phyloP scores from a whole-genome alignment of 2,113 vertebrate genomes.

The Typhlomys cinereus region DNA sequence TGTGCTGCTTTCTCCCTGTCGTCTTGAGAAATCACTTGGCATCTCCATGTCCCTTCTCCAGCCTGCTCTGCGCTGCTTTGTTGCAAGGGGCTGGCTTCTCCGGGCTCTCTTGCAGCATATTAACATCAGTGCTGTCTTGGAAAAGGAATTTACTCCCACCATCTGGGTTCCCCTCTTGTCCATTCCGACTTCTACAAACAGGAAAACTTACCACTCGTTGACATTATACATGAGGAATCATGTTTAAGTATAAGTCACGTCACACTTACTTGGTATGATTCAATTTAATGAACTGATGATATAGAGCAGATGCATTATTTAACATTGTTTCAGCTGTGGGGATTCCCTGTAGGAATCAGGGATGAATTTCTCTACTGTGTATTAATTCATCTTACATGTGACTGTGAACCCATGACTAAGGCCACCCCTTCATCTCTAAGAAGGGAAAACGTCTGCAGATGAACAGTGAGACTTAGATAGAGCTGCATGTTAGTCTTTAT shows the following conservation, averaged over 20 bases:
- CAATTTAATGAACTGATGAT: slow-evolving; percentile 50
- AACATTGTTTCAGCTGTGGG: slow-evolving; percentile 72
- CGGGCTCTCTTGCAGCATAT: neutral
- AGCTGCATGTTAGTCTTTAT: slow-evolving; percentile 81
- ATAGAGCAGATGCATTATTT: slow-evolving; percentile 62
- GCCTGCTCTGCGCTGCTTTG: neutral
- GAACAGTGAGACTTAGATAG: slow-evolving; percentile 78
- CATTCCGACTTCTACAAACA: slow-evolving; percentile 52
- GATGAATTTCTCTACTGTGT: slow-evolving; percentile 62
- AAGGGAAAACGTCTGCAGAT: slow-evolving; percentile 74
- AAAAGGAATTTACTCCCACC: neutral
- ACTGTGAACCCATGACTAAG: slow-evolving; percentile 76
- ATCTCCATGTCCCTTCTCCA: neutral
- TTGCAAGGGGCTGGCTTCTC: slow-evolving; percentile 1
- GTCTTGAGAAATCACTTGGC: slow-evolving; percentile 18
- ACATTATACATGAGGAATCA: slow-evolving; percentile 53
- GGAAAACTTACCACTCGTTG: slow-evolving; percentile 38
- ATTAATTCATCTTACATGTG: slow-evolving; percentile 74
- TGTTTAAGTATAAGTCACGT: slow-evolving; percentile 55
- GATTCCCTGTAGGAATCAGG: slow-evolving; percentile 70
- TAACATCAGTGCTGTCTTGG: slow-evolving; percentile 4
- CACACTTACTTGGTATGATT: slow-evolving; percentile 63
- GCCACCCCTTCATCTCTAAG: slow-evolving; percentile 71
- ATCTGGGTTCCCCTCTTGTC: slow-evolving; percentile 41
- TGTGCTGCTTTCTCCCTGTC: neutral